phyloP scores from a whole-genome alignment of 2,797 vertebrate species.

The Clarias fuscus region DNA sequence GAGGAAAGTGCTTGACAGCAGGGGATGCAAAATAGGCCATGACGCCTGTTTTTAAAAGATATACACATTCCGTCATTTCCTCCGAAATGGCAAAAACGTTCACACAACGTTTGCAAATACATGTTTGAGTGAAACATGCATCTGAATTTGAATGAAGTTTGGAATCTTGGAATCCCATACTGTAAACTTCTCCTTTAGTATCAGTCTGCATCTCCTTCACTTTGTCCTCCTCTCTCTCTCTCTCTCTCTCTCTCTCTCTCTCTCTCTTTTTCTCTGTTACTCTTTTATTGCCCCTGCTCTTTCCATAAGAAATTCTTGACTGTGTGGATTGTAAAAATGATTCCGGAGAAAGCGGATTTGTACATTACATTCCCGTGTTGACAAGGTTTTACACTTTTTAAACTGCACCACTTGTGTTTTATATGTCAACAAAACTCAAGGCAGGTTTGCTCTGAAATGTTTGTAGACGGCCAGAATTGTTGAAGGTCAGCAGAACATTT shows the following conservation, averaged over 20 bases:
- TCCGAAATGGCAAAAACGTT: not conserved
- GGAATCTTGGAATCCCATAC: not conserved
- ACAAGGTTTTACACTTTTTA: not conserved
- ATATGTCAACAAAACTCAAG: not conserved
- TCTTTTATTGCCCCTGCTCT: not conserved
- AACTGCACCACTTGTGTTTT: not conserved
- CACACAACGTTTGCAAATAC: not conserved
- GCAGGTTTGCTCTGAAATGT: not conserved
- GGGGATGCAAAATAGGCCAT: not conserved
- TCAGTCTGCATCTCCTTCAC: constrained; percentile 20
- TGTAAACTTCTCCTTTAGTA: not conserved
- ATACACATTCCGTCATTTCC: not conserved
- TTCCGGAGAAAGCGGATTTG: not conserved
- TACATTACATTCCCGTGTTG: not conserved
- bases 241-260: constrained; percentile 48
- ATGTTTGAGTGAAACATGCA: not conserved
- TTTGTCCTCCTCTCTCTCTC: constrained; percentile 24
- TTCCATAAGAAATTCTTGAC: not conserved
- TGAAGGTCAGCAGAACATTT: not conserved
- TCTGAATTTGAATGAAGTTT: not conserved
- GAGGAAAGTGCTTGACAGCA: not conserved
- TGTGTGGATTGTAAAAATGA: not conserved
- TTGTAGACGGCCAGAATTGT: not conserved
- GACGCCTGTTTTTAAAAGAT: not conserved
- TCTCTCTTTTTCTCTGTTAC: constrained; percentile 12